phyloP scores from a whole-genome alignment of 92 coral and sea anemone species.

The Hydrozoanthus gracilis region DNA sequence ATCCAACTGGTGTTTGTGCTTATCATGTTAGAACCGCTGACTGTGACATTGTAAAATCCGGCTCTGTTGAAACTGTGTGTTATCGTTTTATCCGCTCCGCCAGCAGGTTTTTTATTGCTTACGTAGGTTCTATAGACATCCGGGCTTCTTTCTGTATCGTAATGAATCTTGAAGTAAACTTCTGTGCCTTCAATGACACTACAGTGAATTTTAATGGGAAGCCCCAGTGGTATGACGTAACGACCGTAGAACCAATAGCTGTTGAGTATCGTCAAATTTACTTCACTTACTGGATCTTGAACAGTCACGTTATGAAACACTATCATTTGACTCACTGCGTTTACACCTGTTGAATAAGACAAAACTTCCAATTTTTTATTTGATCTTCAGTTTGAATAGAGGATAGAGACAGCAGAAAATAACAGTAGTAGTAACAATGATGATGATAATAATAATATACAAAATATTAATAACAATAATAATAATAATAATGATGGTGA shows the following conservation, averaged over 20 bases:
- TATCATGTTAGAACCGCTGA: constrained; percentile 70
- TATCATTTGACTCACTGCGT: constrained; percentile 71
- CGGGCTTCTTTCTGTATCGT: background rate
- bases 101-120: constrained; percentile 26
- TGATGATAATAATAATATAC: too few relatives aligned
- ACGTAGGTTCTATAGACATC: constrained; percentile 40
- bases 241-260: constrained; percentile 38
- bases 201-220: constrained; percentile 42
- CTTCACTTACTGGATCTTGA: constrained; percentile 71
- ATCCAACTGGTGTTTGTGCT: constrained; percentile 63
- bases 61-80: constrained; percentile 54
- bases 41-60: constrained; percentile 63
- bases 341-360: constrained; percentile 44
- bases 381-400: too few relatives aligned
- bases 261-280: constrained; percentile 53
- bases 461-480: too few relatives aligned
- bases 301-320: constrained; percentile 78
- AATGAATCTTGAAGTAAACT: constrained; percentile 52
- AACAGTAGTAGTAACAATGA: too few relatives aligned
- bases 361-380: background rate
- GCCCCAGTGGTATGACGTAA: constrained; percentile 60
- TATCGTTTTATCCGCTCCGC: constrained; percentile 47
- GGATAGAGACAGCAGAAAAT: too few relatives aligned
- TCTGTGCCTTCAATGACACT: constrained; percentile 71
- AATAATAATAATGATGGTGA: too few relatives aligned